Conservation (phyloP, 2,888 invertebrate genomes). For the Acleris holmiana region DNA sequence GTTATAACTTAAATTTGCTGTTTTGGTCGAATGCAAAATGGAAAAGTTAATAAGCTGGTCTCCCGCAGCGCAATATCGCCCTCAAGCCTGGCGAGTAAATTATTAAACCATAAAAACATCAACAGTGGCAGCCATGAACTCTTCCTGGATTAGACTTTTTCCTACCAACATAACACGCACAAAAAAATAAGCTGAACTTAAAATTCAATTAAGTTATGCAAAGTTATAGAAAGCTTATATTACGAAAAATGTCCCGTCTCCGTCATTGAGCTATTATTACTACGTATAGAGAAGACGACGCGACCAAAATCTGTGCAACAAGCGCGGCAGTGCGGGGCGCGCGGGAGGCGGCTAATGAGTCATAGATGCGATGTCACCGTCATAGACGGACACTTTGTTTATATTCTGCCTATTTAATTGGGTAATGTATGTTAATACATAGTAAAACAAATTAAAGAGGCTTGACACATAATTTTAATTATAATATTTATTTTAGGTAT, state of each 20-base stretch:
- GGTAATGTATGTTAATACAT: too few relatives aligned
- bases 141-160: slow-evolving; percentile 20
- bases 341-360: too few relatives aligned
- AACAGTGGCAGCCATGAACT: slow-evolving; percentile 17
- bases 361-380: too few relatives aligned
- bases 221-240: slow-evolving; percentile 44
- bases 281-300: too few relatives aligned
- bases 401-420: too few relatives aligned
- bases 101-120: slow-evolving; percentile 44
- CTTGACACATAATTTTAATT: too few relatives aligned
- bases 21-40: slow-evolving; percentile 51
- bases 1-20: slow-evolving; percentile 46
- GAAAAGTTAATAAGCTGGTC: slow-evolving; percentile 55
- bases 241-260: slow-evolving; percentile 47
- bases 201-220: slow-evolving; percentile 45
- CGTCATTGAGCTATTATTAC: too few relatives aligned
- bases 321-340: too few relatives aligned
- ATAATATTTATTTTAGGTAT: too few relatives aligned
- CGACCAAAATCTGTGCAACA: too few relatives aligned
- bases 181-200: slow-evolving; percentile 11
- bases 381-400: too few relatives aligned
- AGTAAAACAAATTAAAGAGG: too few relatives aligned
- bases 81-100: slow-evolving; percentile 51
- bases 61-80: slow-evolving; percentile 57
- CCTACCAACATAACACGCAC: slow-evolving; percentile 7